Evolutionary conservation across 2,797 vertebrate species (phyloP), one percentile per base, ranked within the genome.

Genomic region (Amazonetta brasiliensis): DNA sequence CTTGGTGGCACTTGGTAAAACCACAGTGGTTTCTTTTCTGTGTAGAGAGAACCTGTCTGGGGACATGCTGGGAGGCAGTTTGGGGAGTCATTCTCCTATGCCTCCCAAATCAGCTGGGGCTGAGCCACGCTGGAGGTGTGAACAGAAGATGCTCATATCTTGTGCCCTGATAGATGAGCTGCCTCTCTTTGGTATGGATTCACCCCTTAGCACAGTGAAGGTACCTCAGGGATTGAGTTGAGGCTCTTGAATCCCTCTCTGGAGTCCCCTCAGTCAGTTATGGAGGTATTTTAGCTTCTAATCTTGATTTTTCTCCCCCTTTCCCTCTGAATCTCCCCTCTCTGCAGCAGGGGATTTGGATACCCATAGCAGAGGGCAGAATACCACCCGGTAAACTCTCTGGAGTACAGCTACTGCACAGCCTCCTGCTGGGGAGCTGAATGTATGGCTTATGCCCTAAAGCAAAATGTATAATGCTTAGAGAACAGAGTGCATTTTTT

Each of bases 381-480:
- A 72, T 64, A 64, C 30, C 35, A 60, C 46, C 26, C n/a, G 23
- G 66, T 50, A 83, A 64, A 91, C 90, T 78, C 87, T 83, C 73
- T 63, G 33, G 79, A 56, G 54, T 33, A 14, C 9, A 48, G 25
- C 79, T 95, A 52, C 41, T 81, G 69, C 83, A 54, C 55, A 81
- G 3, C 21, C 59, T 93, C 25, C 79, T 95, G 69, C 28, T 78
- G 35, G 59, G 58, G n/a, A 94, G 28, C 79, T 78, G 50, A 75
- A 84, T 84, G 39, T 52, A 52, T 90, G 71, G 43, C 33, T 94
- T 73, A 63, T 89, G 66, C 85, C 91, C 92, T 94, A 86, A 79
- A 91, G 91, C 91, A 67, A 90, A 86, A 60, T 62, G 23, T 94
- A 77, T 84, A 82, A 82, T 94, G 59, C 89, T 94, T 71, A 84